Conservation (phyloP, 2,113 vertebrate species). For the Orientallactaga bullata region DNA sequence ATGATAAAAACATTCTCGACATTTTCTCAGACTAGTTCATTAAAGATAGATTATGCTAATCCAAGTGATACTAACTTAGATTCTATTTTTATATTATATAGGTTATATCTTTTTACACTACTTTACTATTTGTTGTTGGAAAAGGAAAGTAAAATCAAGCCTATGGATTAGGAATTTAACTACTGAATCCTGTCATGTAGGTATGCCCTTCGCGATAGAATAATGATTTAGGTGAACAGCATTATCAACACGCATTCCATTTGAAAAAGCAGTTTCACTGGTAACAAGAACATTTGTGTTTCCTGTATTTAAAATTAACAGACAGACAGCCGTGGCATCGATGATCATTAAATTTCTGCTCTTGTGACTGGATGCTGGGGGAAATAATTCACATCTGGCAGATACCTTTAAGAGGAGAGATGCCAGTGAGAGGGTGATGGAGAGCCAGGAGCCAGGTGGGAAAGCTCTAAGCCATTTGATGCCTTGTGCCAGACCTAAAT, state of each 20-base stretch:
- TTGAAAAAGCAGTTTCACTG: conserved; percentile 32
- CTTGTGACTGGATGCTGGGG: not conserved
- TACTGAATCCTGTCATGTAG: not conserved
- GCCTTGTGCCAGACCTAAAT: not conserved
- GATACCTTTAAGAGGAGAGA: not conserved
- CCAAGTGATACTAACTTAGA: not conserved
- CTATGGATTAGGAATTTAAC: conserved; percentile 25
- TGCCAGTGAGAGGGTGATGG: not conserved
- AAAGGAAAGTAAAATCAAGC: not conserved
- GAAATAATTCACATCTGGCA: not conserved
- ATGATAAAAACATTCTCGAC: not conserved
- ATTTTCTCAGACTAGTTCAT: not conserved
- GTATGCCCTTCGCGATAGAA: conserved; percentile 9
- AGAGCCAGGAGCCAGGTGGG: not conserved
- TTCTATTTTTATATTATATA: conserved; percentile 7
- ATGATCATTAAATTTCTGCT: not conserved
- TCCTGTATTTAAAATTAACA: conserved; percentile 33
- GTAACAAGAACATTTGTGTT: conserved; percentile 31
- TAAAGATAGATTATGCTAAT: not conserved
- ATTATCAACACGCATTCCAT: not conserved
- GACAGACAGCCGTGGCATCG: not conserved
- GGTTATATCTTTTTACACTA: conserved; percentile 16
- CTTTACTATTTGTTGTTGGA: conserved; percentile 16
- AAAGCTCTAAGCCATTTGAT: not conserved
- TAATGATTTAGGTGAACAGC: not conserved